These are phyloP conservation scores for Squalus acanthias DNA, from an alignment of 2,797 vertebrate species.

Conservation along the genomic window DNA sequence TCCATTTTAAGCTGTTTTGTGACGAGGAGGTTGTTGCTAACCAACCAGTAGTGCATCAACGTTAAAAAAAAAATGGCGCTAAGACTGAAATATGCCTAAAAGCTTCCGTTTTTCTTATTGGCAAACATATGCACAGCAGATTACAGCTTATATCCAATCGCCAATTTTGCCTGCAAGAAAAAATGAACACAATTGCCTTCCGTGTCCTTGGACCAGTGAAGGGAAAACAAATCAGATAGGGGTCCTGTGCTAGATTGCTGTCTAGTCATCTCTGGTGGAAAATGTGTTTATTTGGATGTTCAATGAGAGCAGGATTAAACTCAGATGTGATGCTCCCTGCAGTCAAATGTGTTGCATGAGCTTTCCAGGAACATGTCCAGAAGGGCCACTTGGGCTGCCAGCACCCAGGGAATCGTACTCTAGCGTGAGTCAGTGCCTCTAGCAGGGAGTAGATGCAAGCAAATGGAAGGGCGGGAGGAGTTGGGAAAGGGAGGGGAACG, in stretches of 20 bases:
- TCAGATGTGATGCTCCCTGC: constrained; percentile 4
- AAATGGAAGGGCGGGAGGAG: not conserved
- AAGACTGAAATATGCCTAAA: not conserved
- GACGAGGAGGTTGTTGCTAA: not conserved
- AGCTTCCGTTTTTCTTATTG: not conserved
- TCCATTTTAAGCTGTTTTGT: not conserved
- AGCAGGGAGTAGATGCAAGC: not conserved
- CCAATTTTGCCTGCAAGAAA: not conserved
- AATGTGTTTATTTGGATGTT: not conserved
- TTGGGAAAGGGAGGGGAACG: not conserved
- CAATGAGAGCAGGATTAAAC: not conserved
- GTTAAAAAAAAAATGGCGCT: not conserved
- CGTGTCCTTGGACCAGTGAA: not conserved
- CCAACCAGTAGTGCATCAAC: not conserved
- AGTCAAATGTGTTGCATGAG: not conserved
- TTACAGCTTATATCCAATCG: not conserved
- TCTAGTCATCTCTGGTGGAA: not conserved
- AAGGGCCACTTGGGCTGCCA: not conserved
- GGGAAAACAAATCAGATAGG: not conserved
- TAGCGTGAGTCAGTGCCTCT: not conserved
- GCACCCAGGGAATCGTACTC: not conserved
- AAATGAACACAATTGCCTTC: not conserved
- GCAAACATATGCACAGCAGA: not conserved
- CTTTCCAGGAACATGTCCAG: constrained; percentile 26
- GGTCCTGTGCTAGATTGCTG: not conserved